phyloP scores from a whole-genome alignment of 2,797 vertebrate genomes.

The Poecilia wingei region DNA sequence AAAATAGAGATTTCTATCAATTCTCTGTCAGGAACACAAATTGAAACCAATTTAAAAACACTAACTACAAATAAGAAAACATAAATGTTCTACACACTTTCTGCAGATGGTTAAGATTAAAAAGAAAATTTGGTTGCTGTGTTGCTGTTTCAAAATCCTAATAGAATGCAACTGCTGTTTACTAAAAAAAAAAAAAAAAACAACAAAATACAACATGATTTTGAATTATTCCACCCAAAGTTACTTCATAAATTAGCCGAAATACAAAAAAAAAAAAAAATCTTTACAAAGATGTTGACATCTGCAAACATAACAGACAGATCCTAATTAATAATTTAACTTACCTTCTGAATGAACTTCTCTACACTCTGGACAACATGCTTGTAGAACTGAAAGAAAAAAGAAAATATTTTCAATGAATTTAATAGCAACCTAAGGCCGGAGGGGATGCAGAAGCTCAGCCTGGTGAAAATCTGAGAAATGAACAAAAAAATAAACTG shows the following conservation, averaged over 20 bases:
- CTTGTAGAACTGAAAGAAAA: slow-evolving; percentile 94
- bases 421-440: background rate
- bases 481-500: background rate
- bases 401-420: slow-evolving; percentile 17
- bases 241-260: background rate
- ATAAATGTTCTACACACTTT: background rate
- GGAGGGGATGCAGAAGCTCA: background rate
- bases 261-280: background rate
- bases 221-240: background rate
- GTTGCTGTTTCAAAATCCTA: background rate
- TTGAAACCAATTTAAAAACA: background rate
- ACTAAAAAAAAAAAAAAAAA: background rate
- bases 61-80: background rate
- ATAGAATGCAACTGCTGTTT: background rate
- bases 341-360: slow-evolving; percentile 98
- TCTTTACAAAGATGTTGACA: background rate
- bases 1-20: background rate
- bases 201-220: background rate
- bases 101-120: background rate
- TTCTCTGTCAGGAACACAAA: background rate
- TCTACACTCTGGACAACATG: slow-evolving; percentile 99
- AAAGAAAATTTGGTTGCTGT: background rate
- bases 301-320: background rate
- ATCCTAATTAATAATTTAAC: slow-evolving; percentile 20
- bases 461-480: background rate